Evolutionary conservation across 2,113 vertebrate genomes (phyloP), one percentile per base, ranked within the genome.

Genomic region (Falcunculus frontatus): DNA sequence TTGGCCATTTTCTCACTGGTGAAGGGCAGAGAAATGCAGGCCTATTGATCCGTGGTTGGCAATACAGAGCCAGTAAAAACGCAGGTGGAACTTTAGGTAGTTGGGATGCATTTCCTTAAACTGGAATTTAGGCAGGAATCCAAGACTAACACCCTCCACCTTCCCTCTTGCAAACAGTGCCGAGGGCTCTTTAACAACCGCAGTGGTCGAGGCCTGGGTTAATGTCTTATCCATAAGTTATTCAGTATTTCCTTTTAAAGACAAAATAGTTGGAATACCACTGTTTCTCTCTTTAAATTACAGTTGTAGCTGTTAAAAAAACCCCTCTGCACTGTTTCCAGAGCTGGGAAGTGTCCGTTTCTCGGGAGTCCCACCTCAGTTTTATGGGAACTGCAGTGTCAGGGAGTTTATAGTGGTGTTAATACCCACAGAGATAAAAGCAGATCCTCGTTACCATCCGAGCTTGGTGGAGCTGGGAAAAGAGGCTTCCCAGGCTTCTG

Each of bases 211-310:
- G 82, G 83, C 85, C 63, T 2, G 85, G 91, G 93, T 94, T 96
- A 97, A 97, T 96, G 96, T 90, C 96, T 97, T 96, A 96, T 95
- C 96, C 96, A 97, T 97, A 96, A 96, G 95, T 87, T 89, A 84
- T 75, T 75, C 96, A 96, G 18, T 87, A 94, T 96, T 97, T 96
- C 96, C 96, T 97, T 97, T 97, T 96, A 97, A 95, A 97, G 96
- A 82, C 96, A 94, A 94, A 96, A 97, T 96, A 97, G 33, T 93
- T 96, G 96, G 95, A 97, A 97, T 97, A 82, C 88, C 49, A 89
- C 95, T 86, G 88, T 68, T 95, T 64, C 83, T 82, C 78, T 94
- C 89, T 93, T 92, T 73, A 90, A 93, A 87, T 84, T 75, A 74
- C 89, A 89, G 89, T 78, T 41, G 91, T 90, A 63, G 89, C 49